These are phyloP conservation scores for Danio tinwini DNA, from an alignment of 2,797 vertebrate species.

Conservation along the genomic window DNA sequence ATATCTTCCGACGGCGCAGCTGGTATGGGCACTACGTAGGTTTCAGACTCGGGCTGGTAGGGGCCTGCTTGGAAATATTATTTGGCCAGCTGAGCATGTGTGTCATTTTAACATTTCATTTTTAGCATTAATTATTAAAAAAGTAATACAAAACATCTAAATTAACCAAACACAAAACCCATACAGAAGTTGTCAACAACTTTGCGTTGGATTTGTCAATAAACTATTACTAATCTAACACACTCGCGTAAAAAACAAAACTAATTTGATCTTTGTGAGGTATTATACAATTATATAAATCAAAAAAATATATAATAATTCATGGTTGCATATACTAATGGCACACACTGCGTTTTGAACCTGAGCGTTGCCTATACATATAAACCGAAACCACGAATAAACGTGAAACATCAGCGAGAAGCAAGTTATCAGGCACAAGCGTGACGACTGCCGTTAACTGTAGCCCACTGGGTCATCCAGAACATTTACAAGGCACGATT, in stretches of 20 bases:
- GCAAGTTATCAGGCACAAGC: slow-evolving; percentile 92
- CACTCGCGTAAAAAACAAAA: not conserved
- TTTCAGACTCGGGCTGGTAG: slow-evolving; percentile 89
- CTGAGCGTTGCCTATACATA: slow-evolving; percentile 79
- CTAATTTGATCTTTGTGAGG: slow-evolving; percentile 68
- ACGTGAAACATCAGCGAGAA: slow-evolving; percentile 81
- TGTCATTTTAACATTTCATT: slow-evolving; percentile 39
- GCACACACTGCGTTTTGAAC: slow-evolving; percentile 81
- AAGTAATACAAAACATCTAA: not conserved
- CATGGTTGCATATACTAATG: slow-evolving; percentile 79
- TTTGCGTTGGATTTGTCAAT: not conserved
- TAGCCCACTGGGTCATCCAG: slow-evolving; percentile 84
- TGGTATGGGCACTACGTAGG: slow-evolving; percentile 89
- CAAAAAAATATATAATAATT: slow-evolving; percentile 66
- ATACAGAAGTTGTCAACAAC: slow-evolving; percentile 27
- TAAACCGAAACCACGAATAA: slow-evolving; percentile 63
- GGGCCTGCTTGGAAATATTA: slow-evolving; percentile 91
- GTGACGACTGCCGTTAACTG: slow-evolving; percentile 82
- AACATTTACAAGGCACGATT: slow-evolving; percentile 96
- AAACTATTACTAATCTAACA: slow-evolving; percentile 24
- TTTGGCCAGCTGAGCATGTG: slow-evolving; percentile 89
- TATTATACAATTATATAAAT: slow-evolving; percentile 77
- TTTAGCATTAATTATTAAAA: slow-evolving; percentile 2
- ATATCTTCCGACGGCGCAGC: slow-evolving; percentile 89
- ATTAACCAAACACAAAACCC: slow-evolving; percentile 16